phyloP scores from a whole-genome alignment of 1,140 invertebrate genomes.

The Conus betulinus region DNA sequence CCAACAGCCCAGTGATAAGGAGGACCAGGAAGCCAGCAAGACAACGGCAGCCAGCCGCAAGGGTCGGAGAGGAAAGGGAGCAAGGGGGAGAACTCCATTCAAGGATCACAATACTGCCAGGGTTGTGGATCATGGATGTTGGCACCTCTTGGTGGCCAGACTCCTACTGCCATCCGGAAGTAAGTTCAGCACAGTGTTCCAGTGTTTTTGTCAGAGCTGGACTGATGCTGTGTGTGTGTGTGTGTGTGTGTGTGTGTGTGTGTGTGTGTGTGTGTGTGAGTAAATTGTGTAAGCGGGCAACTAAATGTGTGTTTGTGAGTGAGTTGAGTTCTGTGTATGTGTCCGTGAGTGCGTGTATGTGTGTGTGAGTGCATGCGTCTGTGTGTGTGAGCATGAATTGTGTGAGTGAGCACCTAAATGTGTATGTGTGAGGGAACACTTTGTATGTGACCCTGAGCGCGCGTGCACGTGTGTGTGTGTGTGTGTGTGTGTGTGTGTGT shows the following conservation, averaged over 20 bases:
- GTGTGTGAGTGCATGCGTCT: not conserved
- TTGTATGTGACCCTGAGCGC: no score
- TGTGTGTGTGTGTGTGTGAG: no score
- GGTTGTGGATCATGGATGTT: conserved; percentile 49
- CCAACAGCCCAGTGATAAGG: conserved; percentile 20
- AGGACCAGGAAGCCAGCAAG: not conserved
- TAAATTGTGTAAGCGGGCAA: no score
- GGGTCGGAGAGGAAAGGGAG: not conserved
- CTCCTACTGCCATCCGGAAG: conserved; percentile 62
- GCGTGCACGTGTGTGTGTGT: no score
- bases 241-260: no score
- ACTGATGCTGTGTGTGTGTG: not conserved
- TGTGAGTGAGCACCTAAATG: no score
- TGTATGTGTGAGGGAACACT: no score
- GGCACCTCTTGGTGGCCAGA: conserved; percentile 63
- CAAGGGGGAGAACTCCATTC: conserved; percentile 24
- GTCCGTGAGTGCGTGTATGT: not conserved
- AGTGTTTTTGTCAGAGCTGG: no score
- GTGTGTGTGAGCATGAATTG: no score
- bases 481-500: no score
- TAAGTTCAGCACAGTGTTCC: conserved; percentile 38
- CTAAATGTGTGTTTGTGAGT: no score
- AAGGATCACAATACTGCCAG: conserved; percentile 49
- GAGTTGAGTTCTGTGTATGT: not conserved
- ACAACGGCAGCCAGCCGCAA: conserved; percentile 14